Evolutionary conservation across 2,113 vertebrate species (phyloP).

Genomic region (Atherinomorus stipes): DNA sequence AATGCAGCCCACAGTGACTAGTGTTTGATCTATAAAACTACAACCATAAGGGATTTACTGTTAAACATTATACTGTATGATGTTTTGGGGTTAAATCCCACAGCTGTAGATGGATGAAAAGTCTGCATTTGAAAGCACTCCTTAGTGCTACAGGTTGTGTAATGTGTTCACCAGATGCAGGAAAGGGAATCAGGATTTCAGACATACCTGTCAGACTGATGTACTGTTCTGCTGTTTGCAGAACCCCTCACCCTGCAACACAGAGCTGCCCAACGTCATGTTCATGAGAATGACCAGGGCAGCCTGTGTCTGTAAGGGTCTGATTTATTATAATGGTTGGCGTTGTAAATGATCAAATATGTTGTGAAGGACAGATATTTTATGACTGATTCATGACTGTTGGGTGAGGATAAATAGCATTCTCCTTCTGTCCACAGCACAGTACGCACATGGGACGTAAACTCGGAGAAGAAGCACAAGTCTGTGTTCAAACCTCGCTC

Average conservation of each 20-base stretch:
- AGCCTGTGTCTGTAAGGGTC: slow-evolving; percentile 11
- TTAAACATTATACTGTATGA: not conserved
- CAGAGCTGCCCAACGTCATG: slow-evolving; percentile 46
- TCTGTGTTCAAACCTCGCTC: slow-evolving; percentile 93
- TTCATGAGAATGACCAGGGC: slow-evolving; percentile 27
- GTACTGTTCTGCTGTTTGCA: slow-evolving; percentile 59
- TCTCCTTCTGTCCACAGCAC: slow-evolving; percentile 82
- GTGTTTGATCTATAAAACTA: slow-evolving; percentile 1
- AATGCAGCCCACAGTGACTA: not conserved
- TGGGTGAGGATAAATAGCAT: slow-evolving; percentile 11
- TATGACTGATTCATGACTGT: slow-evolving; percentile 29
- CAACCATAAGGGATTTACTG: not conserved
- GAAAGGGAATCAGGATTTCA: slow-evolving; percentile 75
- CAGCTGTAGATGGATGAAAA: slow-evolving; percentile 24
- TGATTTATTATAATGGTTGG: slow-evolving; percentile 34
- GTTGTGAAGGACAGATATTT: slow-evolving; percentile 35
- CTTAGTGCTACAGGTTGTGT: slow-evolving; percentile 25
- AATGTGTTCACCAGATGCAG: slow-evolving; percentile 89
- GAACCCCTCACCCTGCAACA: slow-evolving; percentile 32
- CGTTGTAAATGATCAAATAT: slow-evolving; percentile 32
- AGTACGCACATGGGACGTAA: slow-evolving; percentile 95
- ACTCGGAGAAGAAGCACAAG: slow-evolving; percentile 94
- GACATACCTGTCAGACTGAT: slow-evolving; percentile 73
- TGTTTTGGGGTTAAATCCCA: slow-evolving; percentile 11
- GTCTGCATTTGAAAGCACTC: slow-evolving; percentile 19